Evolutionary conservation across 2,797 vertebrate genomes (phyloP).

Genomic region (Phrynocephalus vlangalii): DNA sequence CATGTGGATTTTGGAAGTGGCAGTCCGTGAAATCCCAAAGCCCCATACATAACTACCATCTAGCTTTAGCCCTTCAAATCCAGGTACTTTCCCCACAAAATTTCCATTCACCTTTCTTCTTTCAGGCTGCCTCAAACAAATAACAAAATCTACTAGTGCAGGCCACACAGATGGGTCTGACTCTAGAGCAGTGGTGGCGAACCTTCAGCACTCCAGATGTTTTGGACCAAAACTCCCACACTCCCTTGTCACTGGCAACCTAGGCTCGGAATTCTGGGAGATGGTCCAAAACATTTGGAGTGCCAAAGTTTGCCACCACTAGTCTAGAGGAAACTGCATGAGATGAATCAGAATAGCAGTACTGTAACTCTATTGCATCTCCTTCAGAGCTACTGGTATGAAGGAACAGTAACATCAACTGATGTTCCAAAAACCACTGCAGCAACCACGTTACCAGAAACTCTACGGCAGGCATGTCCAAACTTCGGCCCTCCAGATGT

Average conservation of each 20-base stretch:
- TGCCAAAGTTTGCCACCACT: no score
- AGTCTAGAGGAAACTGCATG: not conserved
- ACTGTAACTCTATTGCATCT: not conserved
- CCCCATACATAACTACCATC: not conserved
- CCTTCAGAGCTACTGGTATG: not conserved
- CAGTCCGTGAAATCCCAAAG: no score
- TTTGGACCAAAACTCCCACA: no score
- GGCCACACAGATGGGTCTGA: not conserved
- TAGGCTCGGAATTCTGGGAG: no score
- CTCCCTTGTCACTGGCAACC: no score
- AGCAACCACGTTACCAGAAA: not conserved
- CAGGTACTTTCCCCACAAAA: not conserved
- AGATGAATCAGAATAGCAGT: not conserved
- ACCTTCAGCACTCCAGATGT: no score
- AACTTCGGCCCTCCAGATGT: no score
- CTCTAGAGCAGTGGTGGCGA: no score
- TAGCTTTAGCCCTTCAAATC: not conserved
- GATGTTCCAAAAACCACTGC: not conserved
- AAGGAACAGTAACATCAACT: slow-evolving; percentile 6
- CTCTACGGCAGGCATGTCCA: not conserved
- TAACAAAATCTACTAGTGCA: not conserved
- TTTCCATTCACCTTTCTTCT: not conserved
- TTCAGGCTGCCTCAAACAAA: not conserved
- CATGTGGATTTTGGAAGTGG: no score
- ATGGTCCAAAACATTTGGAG: no score